Evolutionary conservation across 2,797 vertebrate species (phyloP).

Genomic region (Sciaenops ocellatus): DNA sequence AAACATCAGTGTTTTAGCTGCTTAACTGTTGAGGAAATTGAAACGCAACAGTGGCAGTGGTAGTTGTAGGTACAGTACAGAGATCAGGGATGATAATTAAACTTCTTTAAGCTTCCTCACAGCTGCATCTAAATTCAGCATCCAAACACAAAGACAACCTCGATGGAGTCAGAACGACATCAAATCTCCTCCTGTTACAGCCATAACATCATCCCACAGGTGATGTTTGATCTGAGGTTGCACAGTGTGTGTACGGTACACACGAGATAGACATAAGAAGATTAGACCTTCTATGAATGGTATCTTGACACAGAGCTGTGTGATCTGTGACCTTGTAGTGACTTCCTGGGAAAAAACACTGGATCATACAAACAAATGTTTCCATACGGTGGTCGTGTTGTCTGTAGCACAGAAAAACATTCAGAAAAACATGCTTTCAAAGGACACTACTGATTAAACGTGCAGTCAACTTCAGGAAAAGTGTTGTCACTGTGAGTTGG

Average conservation of each 20-base stretch:
- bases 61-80: not conserved
- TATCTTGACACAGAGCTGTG: not conserved
- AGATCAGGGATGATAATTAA: not conserved
- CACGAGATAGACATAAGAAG: not conserved
- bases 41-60: not conserved
- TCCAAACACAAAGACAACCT: not conserved
- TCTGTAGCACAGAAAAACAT: too few relatives aligned
- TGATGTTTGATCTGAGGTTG: not conserved
- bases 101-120: not conserved
- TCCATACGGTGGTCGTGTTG: too few relatives aligned
- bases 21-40: not conserved
- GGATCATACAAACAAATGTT: too few relatives aligned
- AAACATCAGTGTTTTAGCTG: not conserved
- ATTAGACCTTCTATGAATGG: not conserved
- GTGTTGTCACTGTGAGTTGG: not conserved
- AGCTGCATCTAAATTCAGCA: too few relatives aligned
- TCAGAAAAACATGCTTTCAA: not conserved
- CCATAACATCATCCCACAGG: constrained; percentile 1
- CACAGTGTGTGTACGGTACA: not conserved
- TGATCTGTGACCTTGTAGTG: not conserved
- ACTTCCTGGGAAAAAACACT: not conserved
- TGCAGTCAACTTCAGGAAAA: not conserved
- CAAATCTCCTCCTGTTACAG: not conserved
- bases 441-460: not conserved
- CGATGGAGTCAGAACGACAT: not conserved